A percentile compares a stretch with the other conserved stretches of the same genome.
phyloP scores from a whole-genome alignment of 2,888 invertebrate species.

The Himalopsyche kuldschensis region DNA sequence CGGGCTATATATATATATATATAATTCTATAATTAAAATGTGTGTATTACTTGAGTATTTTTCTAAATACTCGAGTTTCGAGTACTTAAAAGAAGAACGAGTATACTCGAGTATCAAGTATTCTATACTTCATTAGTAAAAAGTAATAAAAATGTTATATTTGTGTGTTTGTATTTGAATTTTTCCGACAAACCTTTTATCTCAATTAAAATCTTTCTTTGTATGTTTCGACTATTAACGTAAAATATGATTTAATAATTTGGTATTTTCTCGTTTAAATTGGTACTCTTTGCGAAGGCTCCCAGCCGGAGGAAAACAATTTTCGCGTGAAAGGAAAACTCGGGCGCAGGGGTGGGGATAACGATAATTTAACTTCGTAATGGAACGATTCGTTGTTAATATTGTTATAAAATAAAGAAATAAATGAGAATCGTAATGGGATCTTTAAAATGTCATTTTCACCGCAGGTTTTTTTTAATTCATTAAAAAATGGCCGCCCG shows the following conservation, averaged over 20 bases:
- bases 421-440: neutral
- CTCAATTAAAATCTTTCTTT: neutral
- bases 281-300: neutral
- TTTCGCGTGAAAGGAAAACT: neutral
- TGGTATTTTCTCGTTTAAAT: neutral
- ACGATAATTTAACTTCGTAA: neutral
- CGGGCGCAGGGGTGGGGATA: neutral
- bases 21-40: too few relatives aligned
- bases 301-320: neutral
- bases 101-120: too few relatives aligned
- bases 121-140: too few relatives aligned
- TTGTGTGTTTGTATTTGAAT: too few relatives aligned
- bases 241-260: neutral
- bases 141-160: too few relatives aligned
- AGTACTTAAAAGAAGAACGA: too few relatives aligned
- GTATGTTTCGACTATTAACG: neutral
- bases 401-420: neutral
- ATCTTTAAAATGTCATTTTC: neutral
- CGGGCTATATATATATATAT: too few relatives aligned
- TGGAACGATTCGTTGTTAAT: neutral
- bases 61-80: too few relatives aligned
- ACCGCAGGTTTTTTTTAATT: neutral
- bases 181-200: too few relatives aligned
- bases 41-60: too few relatives aligned
- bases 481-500: neutral